These are phyloP conservation scores for Paramormyrops hopkinsi DNA, from an alignment of 2,797 vertebrate species.

Conservation along the genomic window DNA sequence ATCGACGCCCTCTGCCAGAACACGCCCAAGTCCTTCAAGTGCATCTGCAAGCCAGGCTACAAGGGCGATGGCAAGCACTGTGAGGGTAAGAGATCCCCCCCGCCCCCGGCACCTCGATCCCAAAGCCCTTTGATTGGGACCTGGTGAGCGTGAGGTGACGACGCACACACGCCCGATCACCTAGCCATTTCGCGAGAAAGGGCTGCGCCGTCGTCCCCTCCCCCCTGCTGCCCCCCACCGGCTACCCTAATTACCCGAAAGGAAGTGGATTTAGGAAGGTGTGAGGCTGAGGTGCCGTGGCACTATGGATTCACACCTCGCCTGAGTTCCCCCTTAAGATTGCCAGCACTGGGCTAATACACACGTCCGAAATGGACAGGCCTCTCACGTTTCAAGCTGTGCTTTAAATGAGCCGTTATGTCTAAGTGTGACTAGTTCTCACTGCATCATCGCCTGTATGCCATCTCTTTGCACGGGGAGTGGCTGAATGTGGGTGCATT, in stretches of 20 bases:
- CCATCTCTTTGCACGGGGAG: not conserved
- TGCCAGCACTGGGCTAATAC: conserved; percentile 45
- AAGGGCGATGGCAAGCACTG: conserved; percentile 89
- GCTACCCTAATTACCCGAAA: conserved; percentile 52
- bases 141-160: not conserved
- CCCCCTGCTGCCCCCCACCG: conserved; percentile 26
- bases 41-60: conserved; percentile 93
- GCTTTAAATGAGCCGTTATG: not conserved
- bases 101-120: not conserved
- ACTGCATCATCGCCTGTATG: not conserved
- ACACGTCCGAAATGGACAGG: not conserved
- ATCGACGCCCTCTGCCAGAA: conserved; percentile 96
- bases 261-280: conserved; percentile 52
- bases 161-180: conserved; percentile 15
- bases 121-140: conserved; percentile 12
- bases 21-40: conserved; percentile 86
- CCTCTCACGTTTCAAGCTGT: not conserved
- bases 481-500: not conserved
- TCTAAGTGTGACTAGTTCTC: not conserved
- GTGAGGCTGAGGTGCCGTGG: conserved; percentile 39
- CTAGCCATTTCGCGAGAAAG: conserved; percentile 44
- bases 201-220: not conserved
- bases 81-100: conserved; percentile 69
- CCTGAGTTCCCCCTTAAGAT: conserved; percentile 50
- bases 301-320: conserved; percentile 53